These are phyloP conservation scores for Bujurquina vittata DNA, from an alignment of 2,113 vertebrate species.

Conservation along the genomic window DNA sequence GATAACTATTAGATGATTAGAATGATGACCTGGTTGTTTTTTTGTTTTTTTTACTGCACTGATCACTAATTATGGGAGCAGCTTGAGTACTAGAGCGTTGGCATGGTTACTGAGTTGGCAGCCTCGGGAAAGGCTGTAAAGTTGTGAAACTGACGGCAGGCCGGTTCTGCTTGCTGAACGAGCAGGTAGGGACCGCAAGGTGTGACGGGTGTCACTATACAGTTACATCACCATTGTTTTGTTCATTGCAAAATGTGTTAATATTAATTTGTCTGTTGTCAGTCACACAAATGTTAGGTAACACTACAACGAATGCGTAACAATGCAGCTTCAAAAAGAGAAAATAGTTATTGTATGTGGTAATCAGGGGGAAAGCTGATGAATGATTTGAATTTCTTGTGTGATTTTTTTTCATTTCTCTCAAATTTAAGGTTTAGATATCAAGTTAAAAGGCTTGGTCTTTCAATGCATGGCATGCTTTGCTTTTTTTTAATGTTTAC, in stretches of 20 bases:
- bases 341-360: no score
- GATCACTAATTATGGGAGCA: neutral
- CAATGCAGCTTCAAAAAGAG: neutral
- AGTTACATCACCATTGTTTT: conserved; percentile 4
- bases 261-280: neutral
- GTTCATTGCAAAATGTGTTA: neutral
- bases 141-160: neutral
- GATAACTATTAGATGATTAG: neutral
- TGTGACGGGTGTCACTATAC: neutral
- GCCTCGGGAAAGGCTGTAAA: neutral
- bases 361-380: no score
- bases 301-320: no score
- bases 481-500: neutral
- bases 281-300: neutral
- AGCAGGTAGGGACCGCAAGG: neutral
- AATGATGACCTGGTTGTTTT: no score
- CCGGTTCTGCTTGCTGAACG: neutral
- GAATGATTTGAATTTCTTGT: neutral
- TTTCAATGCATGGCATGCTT: neutral
- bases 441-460: neutral
- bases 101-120: neutral
- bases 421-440: neutral
- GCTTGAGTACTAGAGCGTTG: neutral
- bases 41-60: neutral
- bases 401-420: neutral